Percentiles rank a stretch among this genome's conserved stretches.
Conservation (phyloP, 2,888 invertebrate species). For the Thumatha senex region DNA sequence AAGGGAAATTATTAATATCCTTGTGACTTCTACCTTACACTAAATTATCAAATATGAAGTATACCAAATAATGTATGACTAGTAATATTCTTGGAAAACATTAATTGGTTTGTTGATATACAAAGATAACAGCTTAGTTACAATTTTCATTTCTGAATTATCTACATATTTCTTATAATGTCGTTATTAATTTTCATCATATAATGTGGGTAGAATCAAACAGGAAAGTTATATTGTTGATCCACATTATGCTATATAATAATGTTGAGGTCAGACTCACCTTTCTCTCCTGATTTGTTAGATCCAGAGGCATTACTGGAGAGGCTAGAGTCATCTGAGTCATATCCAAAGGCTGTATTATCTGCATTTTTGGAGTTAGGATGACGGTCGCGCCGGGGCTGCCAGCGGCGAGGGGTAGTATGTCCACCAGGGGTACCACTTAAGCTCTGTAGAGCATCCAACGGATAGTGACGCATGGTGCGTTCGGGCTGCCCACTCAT, state of each 20-base stretch:
- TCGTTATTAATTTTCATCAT: background rate
- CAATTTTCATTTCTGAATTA: background rate
- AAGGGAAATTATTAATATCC: too few species aligned
- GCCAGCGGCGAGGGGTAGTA: constrained; percentile 56
- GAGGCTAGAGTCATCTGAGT: constrained; percentile 76
- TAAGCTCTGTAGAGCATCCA: constrained; percentile 60
- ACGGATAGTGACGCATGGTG: constrained; percentile 58
- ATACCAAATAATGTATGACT: too few species aligned
- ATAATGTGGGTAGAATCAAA: background rate
- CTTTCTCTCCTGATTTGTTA: constrained; percentile 73
- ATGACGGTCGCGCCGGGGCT: constrained; percentile 58
- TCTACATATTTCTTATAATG: background rate
- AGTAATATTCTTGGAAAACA: background rate
- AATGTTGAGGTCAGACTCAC: constrained; percentile 37
- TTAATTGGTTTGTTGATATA: background rate
- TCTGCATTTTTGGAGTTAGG: constrained; percentile 46
- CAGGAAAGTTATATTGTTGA: background rate
- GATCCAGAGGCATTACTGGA: constrained; percentile 79
- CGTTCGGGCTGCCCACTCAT: constrained; percentile 59
- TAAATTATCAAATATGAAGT: too few species aligned
- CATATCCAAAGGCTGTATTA: constrained; percentile 71
- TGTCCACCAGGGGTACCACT: constrained; percentile 43
- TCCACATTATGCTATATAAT: too few species aligned
- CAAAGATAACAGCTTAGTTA: background rate
- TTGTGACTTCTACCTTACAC: too few species aligned